phyloP scores from a whole-genome alignment of 1,140 invertebrate species.

The Penaeus vannamei region DNA sequence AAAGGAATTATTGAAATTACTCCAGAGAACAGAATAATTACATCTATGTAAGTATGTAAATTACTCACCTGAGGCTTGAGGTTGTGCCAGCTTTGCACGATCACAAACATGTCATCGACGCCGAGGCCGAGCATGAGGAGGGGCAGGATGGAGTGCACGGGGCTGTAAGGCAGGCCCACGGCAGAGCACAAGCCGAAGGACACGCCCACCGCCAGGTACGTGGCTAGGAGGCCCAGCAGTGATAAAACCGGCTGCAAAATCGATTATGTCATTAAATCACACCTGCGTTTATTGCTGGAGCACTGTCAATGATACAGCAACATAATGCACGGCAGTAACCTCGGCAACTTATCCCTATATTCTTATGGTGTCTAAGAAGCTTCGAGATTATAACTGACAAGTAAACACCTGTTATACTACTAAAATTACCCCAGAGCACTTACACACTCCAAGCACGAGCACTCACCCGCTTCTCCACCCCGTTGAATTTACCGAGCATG shows the following conservation, averaged over 20 bases:
- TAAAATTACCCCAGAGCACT: not conserved
- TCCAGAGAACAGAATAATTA: too few relatives aligned
- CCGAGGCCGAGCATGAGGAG: constrained; percentile 87
- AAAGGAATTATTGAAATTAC: not conserved
- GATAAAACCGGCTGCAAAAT: constrained; percentile 74
- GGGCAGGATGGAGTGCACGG: constrained; percentile 85
- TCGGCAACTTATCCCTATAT: too few relatives aligned
- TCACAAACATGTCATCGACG: constrained; percentile 86
- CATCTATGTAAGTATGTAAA: not conserved
- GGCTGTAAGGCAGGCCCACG: constrained; percentile 83
- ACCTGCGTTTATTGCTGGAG: not conserved
- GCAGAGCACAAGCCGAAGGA: constrained; percentile 82
- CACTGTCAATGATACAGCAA: not conserved
- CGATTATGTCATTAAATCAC: not conserved
- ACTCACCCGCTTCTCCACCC: constrained; percentile 74
- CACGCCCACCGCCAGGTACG: constrained; percentile 83
- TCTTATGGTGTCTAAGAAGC: too few relatives aligned
- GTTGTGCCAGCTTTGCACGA: constrained; percentile 76
- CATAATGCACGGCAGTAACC: too few relatives aligned
- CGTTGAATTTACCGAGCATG: constrained; percentile 76
- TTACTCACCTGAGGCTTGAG: constrained; percentile 53
- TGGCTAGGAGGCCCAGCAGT: constrained; percentile 79
- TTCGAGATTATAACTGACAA: not conserved
- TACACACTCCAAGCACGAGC: too few relatives aligned
- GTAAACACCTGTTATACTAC: not conserved